These are phyloP conservation scores for Phalera bucephala DNA, from an alignment of 2,888 invertebrate species.

Conservation along the genomic window DNA sequence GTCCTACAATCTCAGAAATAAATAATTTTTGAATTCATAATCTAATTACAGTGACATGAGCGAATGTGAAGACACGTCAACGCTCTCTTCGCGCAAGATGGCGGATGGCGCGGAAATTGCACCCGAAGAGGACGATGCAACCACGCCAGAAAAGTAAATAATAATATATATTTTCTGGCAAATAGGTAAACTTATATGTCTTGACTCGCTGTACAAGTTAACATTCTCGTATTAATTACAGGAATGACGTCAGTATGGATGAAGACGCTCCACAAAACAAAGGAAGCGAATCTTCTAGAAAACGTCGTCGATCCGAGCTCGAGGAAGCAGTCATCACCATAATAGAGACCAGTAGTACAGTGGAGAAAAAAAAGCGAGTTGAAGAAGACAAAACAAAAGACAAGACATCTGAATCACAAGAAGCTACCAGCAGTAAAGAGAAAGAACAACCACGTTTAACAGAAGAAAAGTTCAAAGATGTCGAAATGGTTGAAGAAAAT, in stretches of 20 bases:
- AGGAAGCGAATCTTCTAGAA: slow-evolving; percentile 38
- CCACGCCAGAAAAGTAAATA: slow-evolving; percentile 14
- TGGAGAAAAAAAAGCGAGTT: slow-evolving; percentile 46
- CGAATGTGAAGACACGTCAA: slow-evolving; percentile 51
- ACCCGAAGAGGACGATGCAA: slow-evolving; percentile 34
- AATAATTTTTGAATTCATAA: too few species aligned
- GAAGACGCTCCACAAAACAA: slow-evolving; percentile 23
- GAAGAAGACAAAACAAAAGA: slow-evolving; percentile 24
- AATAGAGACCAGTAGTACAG: slow-evolving; percentile 37
- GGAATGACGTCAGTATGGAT: slow-evolving; percentile 41
- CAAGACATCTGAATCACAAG: slow-evolving; percentile 19
- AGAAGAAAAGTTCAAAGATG: slow-evolving; percentile 17
- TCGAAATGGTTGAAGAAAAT: slow-evolving; percentile 2
- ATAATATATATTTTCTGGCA: not conserved
- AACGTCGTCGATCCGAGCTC: slow-evolving; percentile 62
- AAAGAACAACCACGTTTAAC: slow-evolving; percentile 11
- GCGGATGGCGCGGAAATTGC: slow-evolving; percentile 51
- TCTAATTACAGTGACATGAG: slow-evolving; percentile 59
- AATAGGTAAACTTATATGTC: too few species aligned
- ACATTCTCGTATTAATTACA: too few species aligned
- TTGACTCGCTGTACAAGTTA: too few species aligned
- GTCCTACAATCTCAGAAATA: too few species aligned
- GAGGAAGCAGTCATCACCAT: slow-evolving; percentile 59
- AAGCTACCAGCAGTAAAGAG: slow-evolving; percentile 27
- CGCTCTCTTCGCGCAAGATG: slow-evolving; percentile 44